Base-by-base conservation (phyloP, 2,797 vertebrate genomes). In the Erpetoichthys calabaricus region DNA sequence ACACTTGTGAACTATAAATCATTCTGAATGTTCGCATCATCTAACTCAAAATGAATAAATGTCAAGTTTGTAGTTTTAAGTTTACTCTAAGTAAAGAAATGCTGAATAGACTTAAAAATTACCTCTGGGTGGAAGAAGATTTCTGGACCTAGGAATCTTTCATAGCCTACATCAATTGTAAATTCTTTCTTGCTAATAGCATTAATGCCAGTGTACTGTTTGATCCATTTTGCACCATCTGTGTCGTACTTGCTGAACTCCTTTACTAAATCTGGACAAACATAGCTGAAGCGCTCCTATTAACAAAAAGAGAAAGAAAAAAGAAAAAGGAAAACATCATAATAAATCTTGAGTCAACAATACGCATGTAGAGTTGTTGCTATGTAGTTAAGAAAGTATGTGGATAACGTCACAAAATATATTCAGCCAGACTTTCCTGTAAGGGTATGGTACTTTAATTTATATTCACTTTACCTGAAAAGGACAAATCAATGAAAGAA, bases 41-140 rank as follows among this genome's bases (percentile, higher is more conserved):
- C 25, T 25, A 25, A 25, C 25, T 25, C 25, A 25, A 25, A 25
- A 25, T 25, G 25, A 25, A 25, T 25, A 25, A 25, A 25, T 25
- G 25, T 25, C 25, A 25, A 25, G 25, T 25, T 25, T 25, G 25
- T 25, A 25, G 25, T 25, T 25, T 25, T 25, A 25, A 25, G 25
- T 25, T 25, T 25, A 25, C 25, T 25, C 25, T 2, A 25, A 25
- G 25, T 25, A 25, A 1, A 25, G 25, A 25, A 1, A 25, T 25
- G 2, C 25, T 25, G 25, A 25, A 25, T 25, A 25, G 25, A 25
- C 25, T 25, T 25, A 25, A 25, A 49, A 10, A 60, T 73, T 63
- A 94, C 94, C 88, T 99, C 95, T 6, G 95, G 95, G 70, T 99
- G 95, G 78, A 98, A 99, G 79, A 98, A 99, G 69, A 98, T 98